Evolutionary conservation across 2,888 invertebrate genomes (phyloP), one percentile per base, ranked within the genome.

Genomic region (Philopedon plagiatum): DNA sequence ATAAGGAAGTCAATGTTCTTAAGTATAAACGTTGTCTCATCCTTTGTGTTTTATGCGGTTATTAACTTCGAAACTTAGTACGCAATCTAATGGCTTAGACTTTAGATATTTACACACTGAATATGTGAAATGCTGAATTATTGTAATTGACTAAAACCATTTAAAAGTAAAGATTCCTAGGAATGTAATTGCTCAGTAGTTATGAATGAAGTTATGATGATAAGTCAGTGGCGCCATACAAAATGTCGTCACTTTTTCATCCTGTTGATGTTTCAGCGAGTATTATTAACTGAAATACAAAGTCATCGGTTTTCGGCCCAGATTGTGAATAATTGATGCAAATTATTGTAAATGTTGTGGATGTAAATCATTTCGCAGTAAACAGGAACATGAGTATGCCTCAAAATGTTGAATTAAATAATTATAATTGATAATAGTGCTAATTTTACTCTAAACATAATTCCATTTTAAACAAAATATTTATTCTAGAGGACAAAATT

Each of bases 1-100:
- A 51, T 51, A 51, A 51, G 29, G 9, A 29, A 51, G 51, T 51
- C 51, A 51, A 51, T 29, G 44, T 44, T 3, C 19, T 44, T 44
- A 5, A 19, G 44, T 37, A 19, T 9, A 44, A 8, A 44, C 7
- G 9, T 8, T 44, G 1, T 19, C 1, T 44, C 7, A 19, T 19
- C 44, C 9, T 44, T 44, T 44, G 19, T 44, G 39, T 44, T 19
- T 18, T 44, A 44, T n/a, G 19, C 44, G 44, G 44, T 19, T 44
- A 19, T 44, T 44, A 1, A 3, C 44, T 19, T 44, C 2, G 8
- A 8, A 44, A 19, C 18, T 44, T 44, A 44, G 2, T 44, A 9
- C 18, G 9, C 9, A 5, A 44, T 44, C 9, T 44, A 44, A 44
- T 8, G 18, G 7, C 19, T 19, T 44, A 18, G 2, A 1, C 19